A percentile compares a stretch with the other conserved stretches of the same genome.
These are phyloP conservation scores for Cryptotermes secundus DNA, from an alignment of 1,140 invertebrate species.

Conservation along the genomic window DNA sequence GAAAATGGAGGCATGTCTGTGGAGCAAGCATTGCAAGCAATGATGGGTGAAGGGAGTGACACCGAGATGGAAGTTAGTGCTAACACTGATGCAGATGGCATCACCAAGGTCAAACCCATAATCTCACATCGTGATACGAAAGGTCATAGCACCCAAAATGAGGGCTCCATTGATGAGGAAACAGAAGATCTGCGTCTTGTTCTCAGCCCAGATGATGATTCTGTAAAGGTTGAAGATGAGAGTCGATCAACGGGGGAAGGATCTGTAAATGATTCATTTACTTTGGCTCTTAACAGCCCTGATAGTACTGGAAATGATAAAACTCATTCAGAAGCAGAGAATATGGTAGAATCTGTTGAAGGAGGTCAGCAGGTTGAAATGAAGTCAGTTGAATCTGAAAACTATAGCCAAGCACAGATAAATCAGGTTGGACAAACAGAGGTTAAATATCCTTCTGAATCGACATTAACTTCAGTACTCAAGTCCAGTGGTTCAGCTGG, in stretches of 20 bases:
- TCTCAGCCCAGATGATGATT: constrained; percentile 23
- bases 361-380: not conserved
- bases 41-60: constrained; percentile 37
- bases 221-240: not conserved
- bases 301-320: not conserved
- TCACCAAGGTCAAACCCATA: not conserved
- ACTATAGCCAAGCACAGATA: too few species aligned
- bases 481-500: not conserved
- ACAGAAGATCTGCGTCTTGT: constrained; percentile 28
- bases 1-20: constrained; percentile 22
- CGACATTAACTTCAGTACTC: not conserved
- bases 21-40: constrained; percentile 37
- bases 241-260: not conserved
- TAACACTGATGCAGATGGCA: not conserved
- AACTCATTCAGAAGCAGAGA: not conserved
- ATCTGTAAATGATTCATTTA: not conserved
- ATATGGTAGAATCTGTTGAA: not conserved
- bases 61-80: constrained; percentile 25
- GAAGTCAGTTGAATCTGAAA: not conserved
- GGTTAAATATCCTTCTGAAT: too few species aligned
- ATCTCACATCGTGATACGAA: not conserved
- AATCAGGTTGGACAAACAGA: too few species aligned
- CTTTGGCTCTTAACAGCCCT: not conserved
- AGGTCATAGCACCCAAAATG: not conserved
- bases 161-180: constrained; percentile 22